Base-by-base conservation (phyloP, 2,113 vertebrate genomes). In the Onychostruthus taczanowskii region DNA sequence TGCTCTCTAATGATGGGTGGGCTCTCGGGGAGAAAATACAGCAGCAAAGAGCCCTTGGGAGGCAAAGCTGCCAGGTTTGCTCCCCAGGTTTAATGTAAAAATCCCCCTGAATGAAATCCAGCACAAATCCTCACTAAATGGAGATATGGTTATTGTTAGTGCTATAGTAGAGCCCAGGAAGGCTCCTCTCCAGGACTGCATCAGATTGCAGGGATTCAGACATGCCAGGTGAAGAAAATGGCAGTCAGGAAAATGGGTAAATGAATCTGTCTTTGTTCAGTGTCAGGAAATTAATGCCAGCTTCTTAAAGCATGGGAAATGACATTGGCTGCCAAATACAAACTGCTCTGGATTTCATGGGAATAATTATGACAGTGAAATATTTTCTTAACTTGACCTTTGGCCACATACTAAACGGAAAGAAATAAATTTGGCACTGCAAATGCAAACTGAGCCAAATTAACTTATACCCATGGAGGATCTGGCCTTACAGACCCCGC, bases 301-400 rank as follows among this genome's bases (percentile, higher is more conserved):
- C 72, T 90, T 97, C 88, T 88, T 80, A 94, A 92, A 31, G 79
- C 69, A 94, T 46, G 72, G 92, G 79, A 96, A 96, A 86, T 88
- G 55, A 90, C 72, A 88, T 41, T 92, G 87, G 68, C 83, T 94
- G 82, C 91, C 87, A 95, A 95, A 94, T 66, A 82, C 72, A 88
- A 84, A 96, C 85, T 75, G 85, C 79, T 86, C 24, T 59, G 67
- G 82, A 94, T 92, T 93, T 90, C 92, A 74, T 52, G 85, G 94
- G 88, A 94, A 91, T 95, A 91, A 95, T 88, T 84, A 81, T 86
- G 93, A 95, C 85, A 94, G 83, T 86, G 90, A 96, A 94, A 49
- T 95, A 93, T 94, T 92, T 93, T 92, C 85, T 83, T 90, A 93
- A 90, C 83, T 74, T 97, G 93, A 92, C 92, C 92, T 88, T 92